Evolutionary conservation across 2,797 vertebrate species (phyloP), one percentile per base, ranked within the genome.

Genomic region (Anguilla anguilla): DNA sequence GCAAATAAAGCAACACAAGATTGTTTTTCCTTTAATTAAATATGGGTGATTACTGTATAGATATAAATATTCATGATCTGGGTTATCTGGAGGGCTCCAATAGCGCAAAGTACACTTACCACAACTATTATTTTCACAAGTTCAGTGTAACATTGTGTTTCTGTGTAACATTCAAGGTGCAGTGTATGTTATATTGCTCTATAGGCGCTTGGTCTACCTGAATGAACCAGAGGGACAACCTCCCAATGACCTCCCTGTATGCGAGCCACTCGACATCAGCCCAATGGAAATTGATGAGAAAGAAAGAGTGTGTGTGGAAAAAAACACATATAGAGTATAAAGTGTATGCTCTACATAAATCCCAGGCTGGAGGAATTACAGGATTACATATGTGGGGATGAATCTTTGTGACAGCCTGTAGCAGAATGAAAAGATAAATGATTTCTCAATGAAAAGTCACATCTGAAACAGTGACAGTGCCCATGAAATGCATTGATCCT

Each of bases 401-500:
- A 51, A 82, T 49, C 46, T 82, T 28, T 51, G 79, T 82, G 46
- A 82, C 79, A n/a, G 79, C 22, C 79, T n/a, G 46, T 51, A 51
- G 79, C 43, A 82, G 46, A 82, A 49, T 82, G 46, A 82, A 82
- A 82, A 49, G 46, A 82, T 49, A 51, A 82, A 82, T 82, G 7
- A 82, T 49, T 79, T 49, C 19, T 49, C 43, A 82, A n/a, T 49
- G 19, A 49, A 49, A 82, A 82, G 79, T 51, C 43, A 49, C 43
- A 82, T 46, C 79, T 51, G n/a, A 49, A n/a, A 46, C 43, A 82
- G 19, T 51, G 79, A 82, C 79, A 77, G 35, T 77, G 74, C 1
- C 31, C 35, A 51, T 82, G 25, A n/a, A 49, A 82, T 49, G 79
- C 43, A 82, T 82, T 82, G 79, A 82, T 82, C 43, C 22, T 46